These are phyloP conservation scores for Montipora capitata DNA, from an alignment of 92 coral and sea anemone species.

Conservation along the genomic window DNA sequence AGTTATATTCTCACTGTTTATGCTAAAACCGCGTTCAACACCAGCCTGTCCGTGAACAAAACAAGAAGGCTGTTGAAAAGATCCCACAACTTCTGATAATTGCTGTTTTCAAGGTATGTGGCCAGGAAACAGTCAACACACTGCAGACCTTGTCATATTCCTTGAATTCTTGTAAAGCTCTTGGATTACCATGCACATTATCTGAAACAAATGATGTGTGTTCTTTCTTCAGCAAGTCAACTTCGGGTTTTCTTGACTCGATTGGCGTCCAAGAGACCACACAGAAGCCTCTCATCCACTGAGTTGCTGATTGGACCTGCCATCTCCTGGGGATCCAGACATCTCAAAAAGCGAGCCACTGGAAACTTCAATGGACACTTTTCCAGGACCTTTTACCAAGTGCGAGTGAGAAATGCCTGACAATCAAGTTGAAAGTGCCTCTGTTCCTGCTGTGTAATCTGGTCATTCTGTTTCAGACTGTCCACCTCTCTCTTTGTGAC, in stretches of 20 bases:
- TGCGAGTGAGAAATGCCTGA: constrained; percentile 74
- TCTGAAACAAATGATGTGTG: constrained; percentile 73
- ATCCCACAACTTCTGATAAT: constrained; percentile 69
- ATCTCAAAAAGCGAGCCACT: constrained; percentile 72
- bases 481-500: constrained; percentile 73
- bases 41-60: constrained; percentile 84
- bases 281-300: constrained; percentile 75
- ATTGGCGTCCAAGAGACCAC: constrained; percentile 68
- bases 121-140: constrained; percentile 70
- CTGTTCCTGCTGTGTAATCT: constrained; percentile 74
- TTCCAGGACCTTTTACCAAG: constrained; percentile 79
- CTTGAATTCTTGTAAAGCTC: constrained; percentile 58
- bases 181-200: constrained; percentile 73
- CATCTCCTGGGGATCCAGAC: constrained; percentile 82
- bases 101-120: constrained; percentile 41
- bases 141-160: constrained; percentile 60
- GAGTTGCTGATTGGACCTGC: constrained; percentile 71
- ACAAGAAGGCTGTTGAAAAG: constrained; percentile 76
- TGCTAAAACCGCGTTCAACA: constrained; percentile 83
- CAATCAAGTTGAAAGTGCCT: constrained; percentile 60
- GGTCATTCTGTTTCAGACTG: constrained; percentile 57
- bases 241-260: constrained; percentile 66
- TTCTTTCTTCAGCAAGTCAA: constrained; percentile 68
- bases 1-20: constrained; percentile 77
- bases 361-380: constrained; percentile 83